Percentiles rank a stretch among this genome's conserved stretches.
phyloP scores from a whole-genome alignment of 2,888 invertebrate species.

The Lasioglossum morio region DNA sequence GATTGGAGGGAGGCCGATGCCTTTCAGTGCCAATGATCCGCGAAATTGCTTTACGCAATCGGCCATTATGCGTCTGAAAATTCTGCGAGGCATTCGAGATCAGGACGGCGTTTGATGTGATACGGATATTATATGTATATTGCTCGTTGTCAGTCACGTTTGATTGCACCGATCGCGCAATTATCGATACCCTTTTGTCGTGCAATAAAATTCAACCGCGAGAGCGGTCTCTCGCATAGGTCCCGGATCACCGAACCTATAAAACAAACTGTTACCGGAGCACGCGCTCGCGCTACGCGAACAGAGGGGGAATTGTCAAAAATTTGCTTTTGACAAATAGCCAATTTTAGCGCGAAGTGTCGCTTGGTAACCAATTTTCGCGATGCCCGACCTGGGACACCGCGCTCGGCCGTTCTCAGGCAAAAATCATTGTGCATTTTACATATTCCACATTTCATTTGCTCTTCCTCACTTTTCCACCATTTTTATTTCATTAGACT shows the following conservation, averaged over 20 bases:
- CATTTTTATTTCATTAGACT: neutral
- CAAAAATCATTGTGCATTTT: neutral
- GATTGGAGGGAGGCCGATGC: constrained; percentile 49
- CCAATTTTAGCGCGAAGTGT: neutral
- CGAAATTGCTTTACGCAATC: constrained; percentile 79
- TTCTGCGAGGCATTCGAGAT: constrained; percentile 67
- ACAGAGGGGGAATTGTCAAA: constrained; percentile 4
- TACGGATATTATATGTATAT: constrained; percentile 77
- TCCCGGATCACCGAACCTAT: constrained; percentile 26
- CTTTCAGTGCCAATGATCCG: constrained; percentile 77
- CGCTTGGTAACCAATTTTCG: neutral
- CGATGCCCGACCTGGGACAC: neutral
- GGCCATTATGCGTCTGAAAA: constrained; percentile 77
- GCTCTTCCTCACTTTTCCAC: neutral
- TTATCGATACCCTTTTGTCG: constrained; percentile 66
- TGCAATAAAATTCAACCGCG: constrained; percentile 64
- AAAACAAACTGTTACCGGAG: constrained; percentile 42
- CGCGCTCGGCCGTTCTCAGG: neutral
- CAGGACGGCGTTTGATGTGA: constrained; percentile 70
- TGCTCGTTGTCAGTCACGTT: constrained; percentile 73
- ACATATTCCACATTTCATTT: neutral
- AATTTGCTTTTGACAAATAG: constrained; percentile 4
- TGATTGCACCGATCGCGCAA: constrained; percentile 72
- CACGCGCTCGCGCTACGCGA: constrained; percentile 13
- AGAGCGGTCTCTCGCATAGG: constrained; percentile 20